Base-by-base conservation (phyloP, 2,888 invertebrate genomes). In the Unio delphinus region DNA sequence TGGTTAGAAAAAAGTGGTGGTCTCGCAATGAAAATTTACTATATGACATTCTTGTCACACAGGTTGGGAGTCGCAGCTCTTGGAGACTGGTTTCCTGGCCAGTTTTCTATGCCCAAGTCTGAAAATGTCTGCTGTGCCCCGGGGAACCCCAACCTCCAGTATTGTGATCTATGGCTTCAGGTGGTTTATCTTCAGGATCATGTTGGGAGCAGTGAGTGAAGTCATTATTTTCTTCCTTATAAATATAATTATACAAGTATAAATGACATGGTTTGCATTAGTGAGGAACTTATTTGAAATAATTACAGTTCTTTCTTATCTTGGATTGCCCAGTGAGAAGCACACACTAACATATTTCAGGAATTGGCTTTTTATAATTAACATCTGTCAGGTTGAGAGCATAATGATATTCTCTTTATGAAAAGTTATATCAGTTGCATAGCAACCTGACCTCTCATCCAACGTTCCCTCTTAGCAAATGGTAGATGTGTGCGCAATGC, bases 61-160 rank as follows among this genome's bases (percentile, higher is more conserved):
- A 84, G 90, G 90, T 26, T 91, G 90, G 90, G 90, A 91, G 78
- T 89, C 89, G 3, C 91, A 90, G 79, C 69, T 90, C 7, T 79
- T 91, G 65, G 91, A 91, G 80, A 89, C 89, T 7, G 90, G 90
- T 15, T 90, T 91, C 73, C 80, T 91, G 23, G 88, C 89, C 5
- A 87, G 85, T 26, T 90, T 90, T 76, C 79, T 89, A 18, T 89
- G 89, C 74, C 90, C 90, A 0, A 74, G 89, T 23, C 75, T 85
- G 70, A 81, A 81, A 58, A 66, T 89, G 65, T 77, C 81, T 8
- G 65, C 78, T 20, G 58, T 90, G 8, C 90, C 90, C 17, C 70
- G 67, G 54, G 68, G 75, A 55, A 86, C 89, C 6, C 89, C 89
- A 4, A 84, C 90, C 20, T 86, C 90, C 20, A 69, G 73, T 59